Percentiles rank a stretch among this genome's conserved stretches.
These are phyloP conservation scores for Cylas formicarius DNA, from an alignment of 1,140 invertebrate genomes.

Conservation along the genomic window DNA sequence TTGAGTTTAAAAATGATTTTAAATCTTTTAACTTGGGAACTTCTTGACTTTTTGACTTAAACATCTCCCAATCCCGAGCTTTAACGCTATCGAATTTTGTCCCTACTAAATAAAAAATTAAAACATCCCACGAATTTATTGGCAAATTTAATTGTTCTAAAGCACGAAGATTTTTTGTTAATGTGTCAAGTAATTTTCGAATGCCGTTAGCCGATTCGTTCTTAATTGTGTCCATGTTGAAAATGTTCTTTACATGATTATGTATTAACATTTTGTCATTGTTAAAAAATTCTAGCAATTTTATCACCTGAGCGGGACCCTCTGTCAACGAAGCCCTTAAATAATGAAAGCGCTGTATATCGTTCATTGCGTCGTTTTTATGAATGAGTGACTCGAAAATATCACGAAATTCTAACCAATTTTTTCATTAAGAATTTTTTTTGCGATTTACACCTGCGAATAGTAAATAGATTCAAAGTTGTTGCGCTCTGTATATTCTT, in stretches of 20 bases:
- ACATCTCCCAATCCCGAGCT: conserved; percentile 1
- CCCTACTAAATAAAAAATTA: conserved; percentile 1
- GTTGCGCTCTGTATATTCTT: too few species aligned
- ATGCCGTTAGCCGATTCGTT: background rate
- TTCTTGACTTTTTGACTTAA: background rate
- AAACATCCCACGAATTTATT: conserved; percentile 5
- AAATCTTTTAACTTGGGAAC: conserved; percentile 7
- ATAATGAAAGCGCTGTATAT: conserved; percentile 7
- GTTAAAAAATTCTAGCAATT: background rate
- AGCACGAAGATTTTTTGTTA: conserved; percentile 2
- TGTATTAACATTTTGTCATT: conserved; percentile 24
- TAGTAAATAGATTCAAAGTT: too few species aligned
- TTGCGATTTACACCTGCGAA: too few species aligned
- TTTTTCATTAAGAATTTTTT: too few species aligned
- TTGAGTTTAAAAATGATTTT: conserved; percentile 4
- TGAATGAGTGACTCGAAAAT: conserved; percentile 5
- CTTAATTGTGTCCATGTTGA: conserved; percentile 35
- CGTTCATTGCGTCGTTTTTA: background rate
- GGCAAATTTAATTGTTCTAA: conserved; percentile 7
- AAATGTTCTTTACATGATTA: conserved; percentile 25
- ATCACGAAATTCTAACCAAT: conserved; percentile 6
- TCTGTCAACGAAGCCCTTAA: background rate
- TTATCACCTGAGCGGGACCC: background rate
- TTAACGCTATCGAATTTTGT: conserved; percentile 4
- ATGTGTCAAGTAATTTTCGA: conserved; percentile 1